These are phyloP conservation scores for Mnemiopsis leidyi DNA, from an alignment of 37 sponge, comb jelly and placozoan genomes.

Conservation along the genomic window DNA sequence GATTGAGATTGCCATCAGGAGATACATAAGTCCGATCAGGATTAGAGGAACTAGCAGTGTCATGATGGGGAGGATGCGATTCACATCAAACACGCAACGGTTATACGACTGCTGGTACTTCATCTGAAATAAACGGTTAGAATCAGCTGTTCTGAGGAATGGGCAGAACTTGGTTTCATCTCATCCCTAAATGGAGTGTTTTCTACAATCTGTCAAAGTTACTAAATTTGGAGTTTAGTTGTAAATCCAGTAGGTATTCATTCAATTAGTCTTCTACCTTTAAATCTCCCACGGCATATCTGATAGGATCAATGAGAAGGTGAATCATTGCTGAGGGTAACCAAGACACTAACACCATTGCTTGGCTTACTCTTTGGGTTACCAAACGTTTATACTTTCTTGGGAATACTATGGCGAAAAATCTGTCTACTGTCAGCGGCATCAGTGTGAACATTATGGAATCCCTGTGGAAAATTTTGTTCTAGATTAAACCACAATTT, in stretches of 20 bases:
- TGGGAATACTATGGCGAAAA: constrained; percentile 9
- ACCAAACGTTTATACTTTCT: not conserved
- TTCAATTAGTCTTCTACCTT: no score
- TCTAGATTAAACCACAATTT: no score
- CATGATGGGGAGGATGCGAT: not conserved
- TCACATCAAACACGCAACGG: not conserved
- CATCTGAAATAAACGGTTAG: constrained; percentile 19
- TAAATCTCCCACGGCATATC: not conserved
- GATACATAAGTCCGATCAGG: not conserved
- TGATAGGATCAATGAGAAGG: constrained; percentile 3
- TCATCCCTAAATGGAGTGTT: no score
- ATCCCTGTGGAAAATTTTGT: no score
- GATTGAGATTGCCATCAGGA: not conserved
- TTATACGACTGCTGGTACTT: not conserved
- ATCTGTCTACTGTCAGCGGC: constrained; percentile 42
- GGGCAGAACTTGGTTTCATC: no score
- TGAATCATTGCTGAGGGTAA: not conserved
- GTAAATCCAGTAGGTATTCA: no score
- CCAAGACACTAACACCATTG: constrained; percentile 11
- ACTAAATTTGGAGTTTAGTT: no score
- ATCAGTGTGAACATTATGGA: constrained; percentile 4
- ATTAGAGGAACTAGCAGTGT: constrained; percentile 1
- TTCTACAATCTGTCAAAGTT: no score
- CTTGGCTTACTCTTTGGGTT: not conserved
- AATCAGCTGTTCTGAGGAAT: no score